phyloP scores from a whole-genome alignment of 2,888 invertebrate species.

The Fragum sueziense region DNA sequence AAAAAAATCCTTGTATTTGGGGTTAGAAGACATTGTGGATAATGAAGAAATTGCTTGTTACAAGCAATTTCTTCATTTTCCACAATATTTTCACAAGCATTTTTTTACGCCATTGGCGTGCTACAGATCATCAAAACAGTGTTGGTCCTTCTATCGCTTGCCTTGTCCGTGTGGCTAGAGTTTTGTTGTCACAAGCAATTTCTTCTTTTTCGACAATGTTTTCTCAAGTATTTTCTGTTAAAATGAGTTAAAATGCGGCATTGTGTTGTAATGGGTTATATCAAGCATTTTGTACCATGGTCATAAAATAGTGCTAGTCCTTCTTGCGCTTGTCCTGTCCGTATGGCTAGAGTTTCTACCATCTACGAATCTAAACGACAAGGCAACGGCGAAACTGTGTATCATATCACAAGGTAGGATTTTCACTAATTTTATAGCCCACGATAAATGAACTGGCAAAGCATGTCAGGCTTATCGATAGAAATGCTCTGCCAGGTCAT shows the following conservation, averaged over 20 bases:
- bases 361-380: slow-evolving; percentile 4
- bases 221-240: too few species aligned
- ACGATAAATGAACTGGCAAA: too few species aligned
- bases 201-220: not conserved
- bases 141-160: slow-evolving; percentile 31
- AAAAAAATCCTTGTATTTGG: too few species aligned
- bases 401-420: slow-evolving; percentile 26
- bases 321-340: slow-evolving; percentile 26
- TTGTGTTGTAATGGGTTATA: slow-evolving; percentile 37
- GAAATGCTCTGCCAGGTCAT: too few species aligned
- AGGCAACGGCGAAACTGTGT: slow-evolving; percentile 17
- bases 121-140: slow-evolving; percentile 43
- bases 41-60: too few species aligned
- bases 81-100: too few species aligned
- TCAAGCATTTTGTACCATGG: not conserved
- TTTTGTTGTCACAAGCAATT: not conserved
- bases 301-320: slow-evolving; percentile 31
- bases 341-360: slow-evolving; percentile 32
- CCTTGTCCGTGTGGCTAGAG: too few species aligned
- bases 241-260: too few species aligned
- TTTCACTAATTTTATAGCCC: not conserved
- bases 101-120: slow-evolving; percentile 38
- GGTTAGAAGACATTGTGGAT: too few species aligned
- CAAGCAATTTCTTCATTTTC: too few species aligned
- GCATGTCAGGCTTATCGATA: too few species aligned